Conservation (phyloP, 2,113 vertebrate species). For the Glareola pratincola region DNA sequence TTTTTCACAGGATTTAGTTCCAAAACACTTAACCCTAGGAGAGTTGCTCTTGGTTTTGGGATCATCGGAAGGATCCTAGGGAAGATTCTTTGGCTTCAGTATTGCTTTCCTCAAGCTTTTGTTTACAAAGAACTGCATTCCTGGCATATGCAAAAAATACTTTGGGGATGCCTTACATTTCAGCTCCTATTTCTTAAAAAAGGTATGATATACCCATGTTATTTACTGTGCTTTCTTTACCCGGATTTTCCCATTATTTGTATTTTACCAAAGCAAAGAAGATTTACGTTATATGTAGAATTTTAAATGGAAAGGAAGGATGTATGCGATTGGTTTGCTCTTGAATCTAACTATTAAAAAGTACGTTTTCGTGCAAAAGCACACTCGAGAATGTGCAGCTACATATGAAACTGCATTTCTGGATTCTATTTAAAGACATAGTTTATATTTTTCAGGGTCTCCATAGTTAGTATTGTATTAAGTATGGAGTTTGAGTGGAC, state of each 20-base stretch:
- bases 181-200: conserved; percentile 71
- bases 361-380: background rate
- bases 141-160: conserved; percentile 70
- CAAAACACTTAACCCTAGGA: conserved; percentile 13
- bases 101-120: conserved; percentile 74
- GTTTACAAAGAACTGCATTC: conserved; percentile 83
- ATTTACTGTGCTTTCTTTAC: conserved; percentile 52
- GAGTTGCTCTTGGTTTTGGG: conserved; percentile 50
- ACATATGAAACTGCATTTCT: background rate
- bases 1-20: conserved; percentile 48
- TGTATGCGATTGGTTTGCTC: conserved; percentile 45
- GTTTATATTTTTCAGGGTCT: conserved; percentile 18
- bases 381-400: background rate
- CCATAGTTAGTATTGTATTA: conserved; percentile 28
- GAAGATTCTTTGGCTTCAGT: conserved; percentile 62
- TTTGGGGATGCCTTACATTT: conserved; percentile 81
- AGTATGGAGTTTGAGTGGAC: conserved; percentile 31
- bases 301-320: conserved; percentile 47
- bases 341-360: conserved; percentile 14
- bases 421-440: conserved; percentile 31
- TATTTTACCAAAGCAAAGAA: conserved; percentile 57
- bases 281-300: background rate
- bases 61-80: conserved; percentile 61
- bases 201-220: conserved; percentile 59
- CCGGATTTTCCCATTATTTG: conserved; percentile 3